Evolutionary conservation across 2,888 invertebrate species (phyloP).

Genomic region (Stenichneumon culpator): DNA sequence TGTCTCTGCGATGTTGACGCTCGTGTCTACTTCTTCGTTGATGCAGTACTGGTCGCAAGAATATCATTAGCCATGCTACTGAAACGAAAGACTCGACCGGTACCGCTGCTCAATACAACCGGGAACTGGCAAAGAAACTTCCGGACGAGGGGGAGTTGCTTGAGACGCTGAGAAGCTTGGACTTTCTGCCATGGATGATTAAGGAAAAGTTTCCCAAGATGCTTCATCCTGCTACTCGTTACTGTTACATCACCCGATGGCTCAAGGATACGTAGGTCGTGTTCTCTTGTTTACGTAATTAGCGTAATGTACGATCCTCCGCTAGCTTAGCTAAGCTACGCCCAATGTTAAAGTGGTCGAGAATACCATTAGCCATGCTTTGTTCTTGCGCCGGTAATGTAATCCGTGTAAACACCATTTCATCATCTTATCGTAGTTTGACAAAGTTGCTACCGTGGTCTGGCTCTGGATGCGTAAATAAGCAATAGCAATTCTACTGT

Average conservation of each 20-base stretch:
- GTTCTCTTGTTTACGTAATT: too few species aligned
- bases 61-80: not conserved
- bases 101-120: not conserved
- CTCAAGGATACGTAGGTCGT: too few species aligned
- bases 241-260: not conserved
- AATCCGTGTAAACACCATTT: not conserved
- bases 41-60: slow-evolving; percentile 1
- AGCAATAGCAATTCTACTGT: not conserved
- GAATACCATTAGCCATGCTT: not conserved
- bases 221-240: not conserved
- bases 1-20: not conserved
- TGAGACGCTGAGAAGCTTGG: not conserved
- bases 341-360: not conserved
- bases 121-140: slow-evolving; percentile 35
- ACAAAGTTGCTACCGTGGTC: not conserved
- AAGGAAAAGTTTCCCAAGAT: too few species aligned
- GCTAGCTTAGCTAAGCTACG: too few species aligned
- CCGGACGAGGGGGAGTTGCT: slow-evolving; percentile 28
- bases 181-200: too few species aligned
- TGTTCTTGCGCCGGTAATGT: not conserved
- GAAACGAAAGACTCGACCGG: not conserved
- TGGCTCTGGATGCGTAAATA: not conserved
- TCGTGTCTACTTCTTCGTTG: not conserved
- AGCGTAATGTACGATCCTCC: too few species aligned
- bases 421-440: not conserved